Conservation (phyloP, 2,113 vertebrate genomes). For the Heterotis niloticus region DNA sequence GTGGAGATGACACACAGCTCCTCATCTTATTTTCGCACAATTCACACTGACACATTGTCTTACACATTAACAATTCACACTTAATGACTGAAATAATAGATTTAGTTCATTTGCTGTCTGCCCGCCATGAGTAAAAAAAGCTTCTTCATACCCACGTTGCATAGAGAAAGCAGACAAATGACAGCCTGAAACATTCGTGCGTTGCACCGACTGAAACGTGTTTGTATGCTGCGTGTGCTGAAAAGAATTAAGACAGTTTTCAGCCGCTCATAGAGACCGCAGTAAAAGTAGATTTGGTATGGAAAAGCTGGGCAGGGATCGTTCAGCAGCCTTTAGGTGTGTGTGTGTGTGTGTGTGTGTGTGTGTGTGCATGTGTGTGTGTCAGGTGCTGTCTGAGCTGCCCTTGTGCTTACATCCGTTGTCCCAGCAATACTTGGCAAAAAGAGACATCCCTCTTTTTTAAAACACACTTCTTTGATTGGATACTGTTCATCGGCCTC, state of each 20-base stretch:
- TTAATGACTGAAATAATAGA: not conserved
- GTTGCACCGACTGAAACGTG: slow-evolving; percentile 1
- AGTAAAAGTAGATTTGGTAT: not conserved
- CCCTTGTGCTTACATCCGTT: slow-evolving; percentile 28
- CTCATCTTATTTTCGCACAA: too few species aligned
- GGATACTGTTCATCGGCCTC: slow-evolving; percentile 14
- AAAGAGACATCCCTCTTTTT: slow-evolving; percentile 11
- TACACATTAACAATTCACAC: too few species aligned
- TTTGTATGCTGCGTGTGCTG: too few species aligned
- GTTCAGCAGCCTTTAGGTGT: not conserved
- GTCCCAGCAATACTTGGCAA: slow-evolving; percentile 20
- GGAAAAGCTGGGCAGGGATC: slow-evolving; percentile 11
- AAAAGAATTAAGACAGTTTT: too few species aligned
- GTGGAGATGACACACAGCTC: too few species aligned
- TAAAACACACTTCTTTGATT: slow-evolving; percentile 34
- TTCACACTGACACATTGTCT: too few species aligned
- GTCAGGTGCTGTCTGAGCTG: not conserved
- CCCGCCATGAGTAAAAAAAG: not conserved
- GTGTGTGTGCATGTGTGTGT: not conserved
- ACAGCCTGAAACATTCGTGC: not conserved
- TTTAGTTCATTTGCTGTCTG: not conserved
- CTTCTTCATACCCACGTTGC: slow-evolving; percentile 8
- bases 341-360: too few species aligned
- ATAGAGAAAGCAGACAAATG: slow-evolving; percentile 28
- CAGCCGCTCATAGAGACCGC: not conserved